phyloP scores from a whole-genome alignment of 2,113 vertebrate genomes.

The Datnioides undecimradiatus region DNA sequence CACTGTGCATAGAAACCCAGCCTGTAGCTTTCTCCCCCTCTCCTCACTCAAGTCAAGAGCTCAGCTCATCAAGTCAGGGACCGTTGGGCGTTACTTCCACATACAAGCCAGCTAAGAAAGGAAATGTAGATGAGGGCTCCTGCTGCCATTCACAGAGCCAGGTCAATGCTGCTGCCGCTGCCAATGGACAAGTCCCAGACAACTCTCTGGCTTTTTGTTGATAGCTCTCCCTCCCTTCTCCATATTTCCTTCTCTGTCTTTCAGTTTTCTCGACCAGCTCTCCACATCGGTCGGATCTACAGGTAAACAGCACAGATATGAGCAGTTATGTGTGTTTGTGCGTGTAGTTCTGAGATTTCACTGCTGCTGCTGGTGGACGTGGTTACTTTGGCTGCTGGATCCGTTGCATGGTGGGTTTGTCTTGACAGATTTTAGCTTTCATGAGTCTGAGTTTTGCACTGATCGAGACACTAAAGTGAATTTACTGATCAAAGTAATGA shows the following conservation, averaged over 20 bases:
- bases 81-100: slow-evolving; percentile 91
- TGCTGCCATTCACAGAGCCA: slow-evolving; percentile 84
- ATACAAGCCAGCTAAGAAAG: slow-evolving; percentile 89
- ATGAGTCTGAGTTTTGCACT: neutral
- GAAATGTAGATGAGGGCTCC: slow-evolving; percentile 92
- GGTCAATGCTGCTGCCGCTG: slow-evolving; percentile 82
- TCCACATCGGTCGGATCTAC: neutral
- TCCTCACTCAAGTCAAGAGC: slow-evolving; percentile 40
- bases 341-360: neutral
- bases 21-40: neutral
- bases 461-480: neutral
- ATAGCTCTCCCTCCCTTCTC: slow-evolving; percentile 46
- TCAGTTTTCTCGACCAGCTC: neutral
- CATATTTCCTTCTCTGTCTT: slow-evolving; percentile 16
- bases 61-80: slow-evolving; percentile 85
- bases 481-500: neutral
- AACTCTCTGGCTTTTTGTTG: slow-evolving; percentile 81
- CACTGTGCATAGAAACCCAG: slow-evolving; percentile 40
- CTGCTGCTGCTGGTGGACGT: neutral
- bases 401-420: too few relatives aligned
- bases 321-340: neutral
- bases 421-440: neutral
- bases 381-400: neutral
- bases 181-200: slow-evolving; percentile 81
- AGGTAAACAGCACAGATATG: slow-evolving; percentile 17